phyloP scores from a whole-genome alignment of 2,888 invertebrate species.

The Pomacea canaliculata region DNA sequence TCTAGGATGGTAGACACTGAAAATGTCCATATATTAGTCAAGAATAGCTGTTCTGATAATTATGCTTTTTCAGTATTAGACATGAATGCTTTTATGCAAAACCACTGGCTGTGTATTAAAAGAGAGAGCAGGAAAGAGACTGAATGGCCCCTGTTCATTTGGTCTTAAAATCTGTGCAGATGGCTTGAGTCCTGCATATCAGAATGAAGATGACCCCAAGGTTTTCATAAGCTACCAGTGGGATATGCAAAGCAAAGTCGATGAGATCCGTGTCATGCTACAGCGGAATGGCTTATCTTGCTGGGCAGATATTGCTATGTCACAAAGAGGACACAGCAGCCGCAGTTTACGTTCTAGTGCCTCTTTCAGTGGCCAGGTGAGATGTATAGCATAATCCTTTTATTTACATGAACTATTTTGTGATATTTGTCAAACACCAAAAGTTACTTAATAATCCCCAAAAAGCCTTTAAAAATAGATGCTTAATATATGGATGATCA shows the following conservation, averaged over 20 bases:
- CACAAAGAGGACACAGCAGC: conserved; percentile 57
- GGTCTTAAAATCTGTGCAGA: conserved; percentile 31
- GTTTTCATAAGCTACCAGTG: conserved; percentile 60
- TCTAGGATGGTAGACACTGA: too few species aligned
- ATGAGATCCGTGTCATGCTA: conserved; percentile 59
- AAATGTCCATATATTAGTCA: too few species aligned
- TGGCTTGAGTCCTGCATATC: conserved; percentile 34
- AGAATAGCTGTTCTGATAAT: too few species aligned
- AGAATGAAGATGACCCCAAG: conserved; percentile 46
- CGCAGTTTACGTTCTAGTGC: conserved; percentile 45
- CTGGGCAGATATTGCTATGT: conserved; percentile 64
- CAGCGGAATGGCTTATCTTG: conserved; percentile 57
- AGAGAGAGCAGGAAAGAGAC: too few species aligned
- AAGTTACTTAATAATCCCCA: too few species aligned
- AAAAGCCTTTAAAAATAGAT: too few species aligned
- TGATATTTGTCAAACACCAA: too few species aligned
- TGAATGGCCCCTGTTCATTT: too few species aligned
- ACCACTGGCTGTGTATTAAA: too few species aligned
- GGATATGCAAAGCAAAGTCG: conserved; percentile 66
- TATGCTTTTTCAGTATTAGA: too few species aligned
- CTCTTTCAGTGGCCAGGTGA: conserved; percentile 23
- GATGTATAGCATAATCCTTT: neutral
- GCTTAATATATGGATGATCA: too few species aligned
- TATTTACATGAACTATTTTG: neutral
- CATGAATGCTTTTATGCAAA: too few species aligned